These are phyloP conservation scores for Phasia obesa DNA, from an alignment of 2,888 invertebrate species.

Conservation along the genomic window DNA sequence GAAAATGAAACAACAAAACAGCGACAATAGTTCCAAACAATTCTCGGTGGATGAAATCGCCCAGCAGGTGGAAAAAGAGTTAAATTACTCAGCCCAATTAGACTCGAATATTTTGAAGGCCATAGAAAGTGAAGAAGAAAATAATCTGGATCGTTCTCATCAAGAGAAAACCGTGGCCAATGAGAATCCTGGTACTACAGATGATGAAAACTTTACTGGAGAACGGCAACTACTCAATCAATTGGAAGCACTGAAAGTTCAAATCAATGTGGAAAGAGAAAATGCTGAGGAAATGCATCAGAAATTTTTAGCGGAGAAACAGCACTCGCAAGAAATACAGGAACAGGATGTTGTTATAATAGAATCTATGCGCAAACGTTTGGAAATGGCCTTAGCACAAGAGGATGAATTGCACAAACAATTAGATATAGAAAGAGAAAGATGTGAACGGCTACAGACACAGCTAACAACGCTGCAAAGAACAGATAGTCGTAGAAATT, in stretches of 20 bases:
- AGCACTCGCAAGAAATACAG: slow-evolving; percentile 84
- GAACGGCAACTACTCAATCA: slow-evolving; percentile 80
- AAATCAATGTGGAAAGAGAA: slow-evolving; percentile 78
- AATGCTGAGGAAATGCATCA: slow-evolving; percentile 84
- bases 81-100: slow-evolving; percentile 85
- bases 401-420: slow-evolving; percentile 86
- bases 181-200: slow-evolving; percentile 74
- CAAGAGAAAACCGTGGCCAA: slow-evolving; percentile 49
- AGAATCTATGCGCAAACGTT: slow-evolving; percentile 85
- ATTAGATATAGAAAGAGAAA: slow-evolving; percentile 84
- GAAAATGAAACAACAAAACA: slow-evolving; percentile 77
- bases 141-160: slow-evolving; percentile 78
- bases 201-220: slow-evolving; percentile 80
- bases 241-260: slow-evolving; percentile 77
- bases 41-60: slow-evolving; percentile 84
- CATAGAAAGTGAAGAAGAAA: slow-evolving; percentile 84
- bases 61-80: slow-evolving; percentile 84
- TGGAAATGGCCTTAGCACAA: slow-evolving; percentile 86
- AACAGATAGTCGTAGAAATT: slow-evolving; percentile 79
- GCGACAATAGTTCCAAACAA: slow-evolving; percentile 78
- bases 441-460: slow-evolving; percentile 83
- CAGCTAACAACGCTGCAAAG: slow-evolving; percentile 81
- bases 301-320: slow-evolving; percentile 85
- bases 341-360: slow-evolving; percentile 87
- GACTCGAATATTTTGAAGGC: slow-evolving; percentile 85